Evolutionary conservation across 2,888 invertebrate species (phyloP), one percentile per base, ranked within the genome.

Genomic region (Ischnura elegans): DNA sequence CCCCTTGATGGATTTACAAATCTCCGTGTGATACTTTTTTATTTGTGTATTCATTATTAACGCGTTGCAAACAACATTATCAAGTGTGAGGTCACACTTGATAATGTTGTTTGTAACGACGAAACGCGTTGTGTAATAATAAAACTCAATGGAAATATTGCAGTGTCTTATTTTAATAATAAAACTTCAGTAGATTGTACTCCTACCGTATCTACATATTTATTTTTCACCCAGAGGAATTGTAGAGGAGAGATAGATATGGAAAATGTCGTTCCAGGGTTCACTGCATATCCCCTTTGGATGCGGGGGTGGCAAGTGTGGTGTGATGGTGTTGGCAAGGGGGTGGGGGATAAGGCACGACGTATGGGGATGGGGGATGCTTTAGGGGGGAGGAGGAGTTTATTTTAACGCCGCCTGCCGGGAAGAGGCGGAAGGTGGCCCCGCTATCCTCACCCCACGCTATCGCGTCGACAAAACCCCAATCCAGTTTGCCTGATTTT

Each of bases 401-500:
- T 86, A 45, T 86, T 86, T 86, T 86, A 46, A 76, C 76, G 36
- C 36, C 76, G 36, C 29, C 16, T 25, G 76, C 13, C 76, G 76
- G 76, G 76, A 8, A 19, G 43, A 46, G 25, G 86, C 45, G 3
- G 51, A 8, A 51, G 4, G 76, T 85, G 21, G 42, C 43, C 25
- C 19, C 43, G 42, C 43, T 47, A 47, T 47, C 5, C 13, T 36
- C 21, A n/a, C 86, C 45, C 25, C 46, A 45, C 46, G 76, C 76
- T 76, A 76, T 76, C 76, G 76, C 29, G n/a, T 86, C 46, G 86
- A 45, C 86, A 43, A n/a, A 76, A 86, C 86, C 86, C 45, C 86
- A 86, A 86, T 86, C 86, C 46, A 86, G 43, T 46, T 86, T 43
- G 86, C 46, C 46, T 46, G 86, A 86, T 86, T 86, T 86, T 45